These are phyloP conservation scores for Hemicordylus capensis DNA, from an alignment of 2,113 vertebrate species.

Conservation along the genomic window DNA sequence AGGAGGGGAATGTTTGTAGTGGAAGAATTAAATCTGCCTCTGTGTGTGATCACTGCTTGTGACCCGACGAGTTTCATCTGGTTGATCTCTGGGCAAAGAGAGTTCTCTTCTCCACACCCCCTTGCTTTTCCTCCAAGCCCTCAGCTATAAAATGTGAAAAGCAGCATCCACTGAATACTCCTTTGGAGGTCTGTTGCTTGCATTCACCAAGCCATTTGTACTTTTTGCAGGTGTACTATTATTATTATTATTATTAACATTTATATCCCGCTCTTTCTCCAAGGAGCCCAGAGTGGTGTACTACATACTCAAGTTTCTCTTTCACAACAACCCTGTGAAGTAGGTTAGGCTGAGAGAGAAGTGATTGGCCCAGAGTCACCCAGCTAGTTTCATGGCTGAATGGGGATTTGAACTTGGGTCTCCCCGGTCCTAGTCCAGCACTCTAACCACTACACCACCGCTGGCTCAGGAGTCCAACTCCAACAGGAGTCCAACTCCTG, in stretches of 20 bases:
- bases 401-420: too few species aligned
- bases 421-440: too few species aligned
- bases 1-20: fast-evolving
- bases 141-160: conserved; percentile 63
- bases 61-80: conserved; percentile 13
- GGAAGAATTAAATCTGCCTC: background rate
- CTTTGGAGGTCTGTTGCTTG: conserved; percentile 76
- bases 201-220: conserved; percentile 87
- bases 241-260: too few species aligned
- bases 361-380: too few species aligned
- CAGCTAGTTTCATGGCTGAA: too few species aligned
- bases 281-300: too few species aligned
- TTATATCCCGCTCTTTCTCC: too few species aligned
- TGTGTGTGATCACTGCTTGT: background rate
- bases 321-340: too few species aligned
- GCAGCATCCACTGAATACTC: conserved; percentile 58
- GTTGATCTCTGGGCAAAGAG: conserved; percentile 61
- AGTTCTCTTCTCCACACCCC: conserved; percentile 63
- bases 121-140: conserved; percentile 56
- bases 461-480: too few species aligned
- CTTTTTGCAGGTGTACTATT: conserved; percentile 83
- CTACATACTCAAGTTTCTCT: too few species aligned
- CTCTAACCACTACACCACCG: too few species aligned
- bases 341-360: too few species aligned
- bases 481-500: conserved; percentile 88